Evolutionary conservation across 2,888 invertebrate genomes (phyloP), one percentile per base, ranked within the genome.

Genomic region (Hypena proboscidalis): DNA sequence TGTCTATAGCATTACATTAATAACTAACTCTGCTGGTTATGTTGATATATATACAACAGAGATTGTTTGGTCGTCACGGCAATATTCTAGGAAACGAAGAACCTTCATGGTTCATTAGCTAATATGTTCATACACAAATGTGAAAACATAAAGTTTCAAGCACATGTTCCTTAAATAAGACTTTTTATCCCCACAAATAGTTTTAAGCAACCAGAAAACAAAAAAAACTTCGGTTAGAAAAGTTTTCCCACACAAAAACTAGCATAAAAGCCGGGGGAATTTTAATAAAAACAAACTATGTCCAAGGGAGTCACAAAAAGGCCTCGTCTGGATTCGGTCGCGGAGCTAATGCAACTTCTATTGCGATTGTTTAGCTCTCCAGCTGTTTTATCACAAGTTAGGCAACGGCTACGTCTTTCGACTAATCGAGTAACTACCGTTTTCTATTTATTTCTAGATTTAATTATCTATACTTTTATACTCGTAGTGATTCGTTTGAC

Each of bases 401-500:
- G 45, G 31, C n/a, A 10, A 11, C 6, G 25, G 4, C 0, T 34
- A 19, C 8, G 22, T 33, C 8, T 14, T 7, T 6, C 14, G 39
- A 39, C 10, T n/a, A 3, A 8, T 6, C 4, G 8, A 5, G 11
- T 9, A 17, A 17, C 3, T 17, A 17, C n/a, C n/a, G n/a, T n/a
- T n/a, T n/a, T n/a, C n/a, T n/a, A n/a, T n/a, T n/a, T n/a, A n/a
- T n/a, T n/a, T n/a, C n/a, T n/a, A n/a, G n/a, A n/a, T n/a, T n/a
- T n/a, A n/a, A n/a, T n/a, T n/a, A n/a, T n/a, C n/a, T n/a, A n/a
- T 41, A 35, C 43, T 47, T 11, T 38, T 56, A 60, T 33, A 19
- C 35, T 49, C 32, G 49, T 60, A 36, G 61, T 23, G 21, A 35
- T 14, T 25, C 29, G 32, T 43, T 60, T 41, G 57, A 38, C 26